phyloP scores from a whole-genome alignment of 2,113 vertebrate species.

The Dromaius novaehollandiae region DNA sequence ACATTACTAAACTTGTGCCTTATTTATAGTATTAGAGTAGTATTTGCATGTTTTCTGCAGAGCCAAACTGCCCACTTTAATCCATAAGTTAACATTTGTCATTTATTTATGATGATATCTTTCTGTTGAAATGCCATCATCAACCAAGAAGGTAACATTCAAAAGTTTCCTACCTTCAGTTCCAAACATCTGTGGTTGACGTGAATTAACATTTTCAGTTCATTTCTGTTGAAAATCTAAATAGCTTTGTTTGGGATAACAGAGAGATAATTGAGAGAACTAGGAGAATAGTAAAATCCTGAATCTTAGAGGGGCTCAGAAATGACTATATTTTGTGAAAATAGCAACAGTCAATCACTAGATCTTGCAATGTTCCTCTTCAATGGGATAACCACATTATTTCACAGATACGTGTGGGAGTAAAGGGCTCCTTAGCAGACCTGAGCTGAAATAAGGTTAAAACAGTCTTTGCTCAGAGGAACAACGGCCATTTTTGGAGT shows the following conservation, averaged over 20 bases:
- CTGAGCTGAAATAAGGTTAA: neutral
- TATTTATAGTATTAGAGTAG: neutral
- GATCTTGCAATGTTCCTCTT: neutral
- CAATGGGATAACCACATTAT: neutral
- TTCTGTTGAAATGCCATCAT: neutral
- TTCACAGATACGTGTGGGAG: neutral
- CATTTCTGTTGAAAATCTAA: neutral
- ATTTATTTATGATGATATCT: neutral
- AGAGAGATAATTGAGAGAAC: neutral
- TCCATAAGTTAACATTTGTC: neutral
- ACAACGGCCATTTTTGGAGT: neutral
- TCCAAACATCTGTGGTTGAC: neutral
- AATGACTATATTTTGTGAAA: neutral
- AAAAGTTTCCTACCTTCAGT: neutral
- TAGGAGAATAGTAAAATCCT: neutral
- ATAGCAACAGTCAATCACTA: neutral
- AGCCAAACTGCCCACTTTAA: neutral
- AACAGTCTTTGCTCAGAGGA: neutral
- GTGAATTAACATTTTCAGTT: neutral
- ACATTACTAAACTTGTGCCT: neutral
- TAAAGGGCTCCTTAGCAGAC: neutral
- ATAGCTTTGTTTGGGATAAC: neutral
- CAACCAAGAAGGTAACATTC: neutral
- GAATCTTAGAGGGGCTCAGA: neutral
- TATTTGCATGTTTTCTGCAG: neutral